These are phyloP conservation scores for Plectrocnemia conspersa DNA, from an alignment of 1,140 invertebrate genomes.

Conservation along the genomic window DNA sequence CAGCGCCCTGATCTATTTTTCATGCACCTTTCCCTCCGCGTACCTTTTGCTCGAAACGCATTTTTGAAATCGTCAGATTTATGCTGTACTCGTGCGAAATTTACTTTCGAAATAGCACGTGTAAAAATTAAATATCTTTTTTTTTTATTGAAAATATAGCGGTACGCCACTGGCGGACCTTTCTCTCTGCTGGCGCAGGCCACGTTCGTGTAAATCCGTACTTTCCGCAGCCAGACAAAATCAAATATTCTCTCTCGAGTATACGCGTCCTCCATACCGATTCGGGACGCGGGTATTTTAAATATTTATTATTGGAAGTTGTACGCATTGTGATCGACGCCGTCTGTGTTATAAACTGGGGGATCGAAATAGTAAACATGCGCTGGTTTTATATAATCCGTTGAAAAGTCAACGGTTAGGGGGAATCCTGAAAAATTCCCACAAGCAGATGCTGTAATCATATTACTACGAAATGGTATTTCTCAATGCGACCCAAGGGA, in stretches of 20 bases:
- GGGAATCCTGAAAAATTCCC: too few relatives aligned
- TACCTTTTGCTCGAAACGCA: not conserved
- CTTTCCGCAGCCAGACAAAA: constrained; percentile 26
- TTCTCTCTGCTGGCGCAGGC: constrained; percentile 14
- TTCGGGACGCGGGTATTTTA: too few relatives aligned
- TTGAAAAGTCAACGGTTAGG: too few relatives aligned
- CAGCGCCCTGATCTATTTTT: not conserved
- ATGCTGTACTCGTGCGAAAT: not conserved
- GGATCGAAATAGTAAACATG: too few relatives aligned
- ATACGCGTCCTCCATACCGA: constrained; percentile 10
- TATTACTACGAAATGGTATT: too few relatives aligned
- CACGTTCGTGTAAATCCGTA: constrained; percentile 27
- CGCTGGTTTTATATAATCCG: too few relatives aligned
- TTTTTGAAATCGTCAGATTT: not conserved
- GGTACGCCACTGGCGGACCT: constrained; percentile 15
- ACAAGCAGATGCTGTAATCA: too few relatives aligned
- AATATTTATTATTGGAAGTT: too few relatives aligned
- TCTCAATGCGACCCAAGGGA: too few relatives aligned
- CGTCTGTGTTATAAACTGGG: too few relatives aligned
- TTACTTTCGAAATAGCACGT: not conserved
- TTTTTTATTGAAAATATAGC: constrained; percentile 13
- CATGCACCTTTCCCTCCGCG: not conserved
- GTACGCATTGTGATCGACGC: too few relatives aligned
- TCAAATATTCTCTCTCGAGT: constrained; percentile 23
- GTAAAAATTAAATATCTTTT: too few relatives aligned